These are phyloP conservation scores for Volucella inflata DNA, from an alignment of 2,888 invertebrate species.

Conservation along the genomic window DNA sequence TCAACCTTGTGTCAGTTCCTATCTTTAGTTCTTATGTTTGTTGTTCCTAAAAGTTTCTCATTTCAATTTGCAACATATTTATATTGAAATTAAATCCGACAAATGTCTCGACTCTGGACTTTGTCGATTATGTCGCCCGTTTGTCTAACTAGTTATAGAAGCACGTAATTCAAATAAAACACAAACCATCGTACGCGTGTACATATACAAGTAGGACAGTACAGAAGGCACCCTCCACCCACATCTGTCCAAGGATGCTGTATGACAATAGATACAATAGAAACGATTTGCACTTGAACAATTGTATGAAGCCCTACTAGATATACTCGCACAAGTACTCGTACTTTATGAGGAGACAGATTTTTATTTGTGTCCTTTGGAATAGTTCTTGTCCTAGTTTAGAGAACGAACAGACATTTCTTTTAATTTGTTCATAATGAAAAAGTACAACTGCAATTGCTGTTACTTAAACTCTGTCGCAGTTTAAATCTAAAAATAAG, in stretches of 20 bases:
- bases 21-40: no score
- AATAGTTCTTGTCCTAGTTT: not conserved
- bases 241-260: no score
- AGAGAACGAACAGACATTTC: slow-evolving; percentile 40
- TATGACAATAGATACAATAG: no score
- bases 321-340: no score
- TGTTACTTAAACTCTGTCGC: slow-evolving; percentile 9
- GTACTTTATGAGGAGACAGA: no score
- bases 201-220: no score
- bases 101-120: slow-evolving; percentile 28
- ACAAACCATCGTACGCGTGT: no score
- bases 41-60: no score
- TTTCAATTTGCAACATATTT: not conserved
- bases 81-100: slow-evolving; percentile 25
- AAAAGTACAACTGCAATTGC: slow-evolving; percentile 50
- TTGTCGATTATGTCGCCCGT: slow-evolving; percentile 44
- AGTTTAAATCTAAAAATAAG: not conserved
- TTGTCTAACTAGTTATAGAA: slow-evolving; percentile 37
- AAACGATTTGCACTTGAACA: no score
- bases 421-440: slow-evolving; percentile 54
- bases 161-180: slow-evolving; percentile 22
- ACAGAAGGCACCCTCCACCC: no score
- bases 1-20: no score
- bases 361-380: slow-evolving; percentile 27
- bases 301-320: no score